Conservation (phyloP, 2,797 vertebrate species). For the Babyrousa celebensis region DNA sequence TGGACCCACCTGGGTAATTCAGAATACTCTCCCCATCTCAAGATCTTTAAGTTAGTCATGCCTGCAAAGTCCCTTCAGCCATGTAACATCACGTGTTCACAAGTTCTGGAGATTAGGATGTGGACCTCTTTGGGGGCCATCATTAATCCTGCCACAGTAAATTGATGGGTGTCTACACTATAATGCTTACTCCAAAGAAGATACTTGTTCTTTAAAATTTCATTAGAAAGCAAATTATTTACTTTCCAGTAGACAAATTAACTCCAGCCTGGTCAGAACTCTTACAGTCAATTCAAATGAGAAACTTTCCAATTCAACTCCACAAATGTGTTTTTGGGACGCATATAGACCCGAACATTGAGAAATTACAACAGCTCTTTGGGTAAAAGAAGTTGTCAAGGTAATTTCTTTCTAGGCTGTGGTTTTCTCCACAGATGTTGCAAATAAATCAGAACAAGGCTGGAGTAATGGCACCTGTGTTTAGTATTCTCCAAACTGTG, state of each 20-base stretch:
- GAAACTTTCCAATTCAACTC: conserved; percentile 36
- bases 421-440: not conserved
- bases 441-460: conserved; percentile 18
- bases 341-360: conserved; percentile 49
- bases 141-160: not conserved
- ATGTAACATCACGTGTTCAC: not conserved
- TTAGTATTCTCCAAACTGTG: not conserved
- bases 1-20: not conserved
- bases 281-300: conserved; percentile 46
- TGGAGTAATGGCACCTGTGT: not conserved
- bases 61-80: not conserved
- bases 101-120: not conserved
- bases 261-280: not conserved
- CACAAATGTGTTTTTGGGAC: conserved; percentile 1
- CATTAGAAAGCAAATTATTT: conserved; percentile 24
- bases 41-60: not conserved
- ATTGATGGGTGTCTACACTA: not conserved
- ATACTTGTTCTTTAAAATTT: conserved; percentile 45
- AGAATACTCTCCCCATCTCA: not conserved
- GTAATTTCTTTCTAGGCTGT: conserved; percentile 33
- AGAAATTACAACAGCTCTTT: not conserved
- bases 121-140: not conserved
- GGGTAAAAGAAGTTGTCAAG: conserved; percentile 67
- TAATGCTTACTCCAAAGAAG: conserved; percentile 9
- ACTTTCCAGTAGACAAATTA: not conserved